These are phyloP conservation scores for Drosophila multiciliata DNA, from an alignment of 2,888 invertebrate species.

Conservation along the genomic window DNA sequence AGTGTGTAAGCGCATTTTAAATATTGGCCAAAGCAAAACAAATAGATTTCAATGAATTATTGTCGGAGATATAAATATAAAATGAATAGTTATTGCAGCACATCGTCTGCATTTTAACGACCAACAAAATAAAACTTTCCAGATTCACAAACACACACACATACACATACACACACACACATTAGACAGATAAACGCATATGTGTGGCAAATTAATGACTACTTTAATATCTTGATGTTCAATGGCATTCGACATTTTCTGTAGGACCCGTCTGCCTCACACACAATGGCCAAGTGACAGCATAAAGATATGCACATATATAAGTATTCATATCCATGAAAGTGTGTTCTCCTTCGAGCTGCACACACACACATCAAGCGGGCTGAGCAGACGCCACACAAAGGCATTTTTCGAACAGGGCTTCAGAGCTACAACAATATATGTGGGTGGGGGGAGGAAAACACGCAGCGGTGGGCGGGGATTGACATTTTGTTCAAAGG, in stretches of 20 bases:
- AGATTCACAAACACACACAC: slow-evolving; percentile 19
- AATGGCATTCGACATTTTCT: slow-evolving; percentile 63
- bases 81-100: slow-evolving; percentile 13
- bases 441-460: slow-evolving; percentile 21
- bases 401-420: slow-evolving; percentile 36
- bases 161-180: background rate
- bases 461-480: slow-evolving; percentile 12
- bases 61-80: slow-evolving; percentile 6
- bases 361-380: slow-evolving; percentile 48
- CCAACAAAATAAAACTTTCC: slow-evolving; percentile 37
- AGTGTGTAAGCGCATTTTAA: slow-evolving; percentile 66
- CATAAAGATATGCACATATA: slow-evolving; percentile 24
- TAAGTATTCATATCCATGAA: slow-evolving; percentile 27
- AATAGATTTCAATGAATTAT: slow-evolving; percentile 20
- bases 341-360: slow-evolving; percentile 13
- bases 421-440: slow-evolving; percentile 16
- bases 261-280: slow-evolving; percentile 45
- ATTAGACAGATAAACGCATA: slow-evolving; percentile 13
- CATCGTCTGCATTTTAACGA: slow-evolving; percentile 14
- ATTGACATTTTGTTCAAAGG: slow-evolving; percentile 61
- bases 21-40: slow-evolving; percentile 25
- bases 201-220: slow-evolving; percentile 52
- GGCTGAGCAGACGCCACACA: slow-evolving; percentile 32
- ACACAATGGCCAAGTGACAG: slow-evolving; percentile 50
- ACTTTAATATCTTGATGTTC: slow-evolving; percentile 72